Percentiles rank a stretch among this genome's conserved stretches.
Evolutionary conservation across 2,888 invertebrate genomes (phyloP).

Genomic region (Smittia aterrima): DNA sequence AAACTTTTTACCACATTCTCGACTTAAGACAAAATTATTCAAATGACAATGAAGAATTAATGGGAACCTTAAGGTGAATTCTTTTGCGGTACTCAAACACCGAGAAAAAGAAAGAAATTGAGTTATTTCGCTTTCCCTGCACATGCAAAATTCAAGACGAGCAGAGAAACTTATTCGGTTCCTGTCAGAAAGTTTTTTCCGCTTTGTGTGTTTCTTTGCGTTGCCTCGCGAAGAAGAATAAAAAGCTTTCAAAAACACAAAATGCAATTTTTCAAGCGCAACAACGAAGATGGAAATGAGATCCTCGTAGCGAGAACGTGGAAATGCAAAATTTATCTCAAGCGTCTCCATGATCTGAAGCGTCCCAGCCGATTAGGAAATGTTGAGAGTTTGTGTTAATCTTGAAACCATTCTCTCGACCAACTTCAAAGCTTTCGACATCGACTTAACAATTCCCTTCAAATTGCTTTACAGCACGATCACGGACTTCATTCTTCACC

Average conservation of each 20-base stretch:
- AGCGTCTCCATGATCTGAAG: no score
- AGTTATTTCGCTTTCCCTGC: neutral
- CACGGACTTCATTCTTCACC: neutral
- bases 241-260: neutral
- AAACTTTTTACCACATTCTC: neutral
- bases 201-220: no score
- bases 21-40: constrained; percentile 33
- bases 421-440: neutral
- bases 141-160: no score
- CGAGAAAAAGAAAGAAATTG: neutral
- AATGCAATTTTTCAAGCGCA: neutral
- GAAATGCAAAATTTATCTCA: no score
- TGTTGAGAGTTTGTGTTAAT: no score
- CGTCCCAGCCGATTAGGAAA: no score
- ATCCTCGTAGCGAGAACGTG: no score
- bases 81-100: neutral
- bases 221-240: neutral
- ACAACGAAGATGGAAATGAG: no score
- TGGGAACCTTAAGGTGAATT: neutral
- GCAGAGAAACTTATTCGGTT: no score
- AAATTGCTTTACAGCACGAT: neutral
- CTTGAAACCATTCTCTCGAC: no score
- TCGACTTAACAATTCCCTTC: neutral
- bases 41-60: constrained; percentile 38
- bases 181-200: no score